These are phyloP conservation scores for Odontocolon sp. DNA, from an alignment of 2,888 invertebrate species.

Conservation along the genomic window DNA sequence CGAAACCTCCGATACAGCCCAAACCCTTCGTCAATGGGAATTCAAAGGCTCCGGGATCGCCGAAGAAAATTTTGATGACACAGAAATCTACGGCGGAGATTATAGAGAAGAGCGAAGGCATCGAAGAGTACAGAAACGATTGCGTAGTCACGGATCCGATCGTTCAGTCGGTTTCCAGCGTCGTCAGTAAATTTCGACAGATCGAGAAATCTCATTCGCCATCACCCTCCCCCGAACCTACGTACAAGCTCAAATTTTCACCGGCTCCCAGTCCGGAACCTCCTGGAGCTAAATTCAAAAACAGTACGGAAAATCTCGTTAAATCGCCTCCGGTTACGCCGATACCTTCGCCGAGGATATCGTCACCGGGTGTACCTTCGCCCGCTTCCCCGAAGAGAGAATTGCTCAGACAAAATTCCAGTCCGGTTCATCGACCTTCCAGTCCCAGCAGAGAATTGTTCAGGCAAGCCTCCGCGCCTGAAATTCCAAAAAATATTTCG, in stretches of 20 bases:
- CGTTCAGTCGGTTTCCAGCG: constrained; percentile 77
- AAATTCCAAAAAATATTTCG: constrained; percentile 57
- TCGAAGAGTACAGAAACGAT: constrained; percentile 67
- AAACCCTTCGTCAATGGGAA: constrained; percentile 80
- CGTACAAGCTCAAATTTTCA: constrained; percentile 75
- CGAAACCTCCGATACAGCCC: constrained; percentile 82
- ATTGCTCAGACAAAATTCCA: constrained; percentile 62
- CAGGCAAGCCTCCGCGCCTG: constrained; percentile 64
- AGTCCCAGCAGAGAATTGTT: constrained; percentile 65
- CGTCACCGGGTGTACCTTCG: constrained; percentile 62
- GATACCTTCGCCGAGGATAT: constrained; percentile 71
- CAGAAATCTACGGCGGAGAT: constrained; percentile 70
- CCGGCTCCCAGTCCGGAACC: constrained; percentile 77
- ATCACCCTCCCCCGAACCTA: constrained; percentile 75
- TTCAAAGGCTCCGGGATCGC: constrained; percentile 72
- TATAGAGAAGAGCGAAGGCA: constrained; percentile 67
- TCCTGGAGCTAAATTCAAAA: constrained; percentile 55
- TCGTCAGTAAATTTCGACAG: constrained; percentile 79
- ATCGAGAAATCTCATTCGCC: constrained; percentile 77
- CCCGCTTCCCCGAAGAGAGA: constrained; percentile 65
- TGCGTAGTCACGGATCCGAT: constrained; percentile 76
- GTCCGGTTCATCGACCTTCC: constrained; percentile 63
- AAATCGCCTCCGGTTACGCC: constrained; percentile 75
- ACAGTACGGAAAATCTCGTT: constrained; percentile 47
- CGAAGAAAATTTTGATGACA: constrained; percentile 73